These are phyloP conservation scores for Ruditapes philippinarum DNA, from an alignment of 1,140 invertebrate genomes.

Conservation along the genomic window DNA sequence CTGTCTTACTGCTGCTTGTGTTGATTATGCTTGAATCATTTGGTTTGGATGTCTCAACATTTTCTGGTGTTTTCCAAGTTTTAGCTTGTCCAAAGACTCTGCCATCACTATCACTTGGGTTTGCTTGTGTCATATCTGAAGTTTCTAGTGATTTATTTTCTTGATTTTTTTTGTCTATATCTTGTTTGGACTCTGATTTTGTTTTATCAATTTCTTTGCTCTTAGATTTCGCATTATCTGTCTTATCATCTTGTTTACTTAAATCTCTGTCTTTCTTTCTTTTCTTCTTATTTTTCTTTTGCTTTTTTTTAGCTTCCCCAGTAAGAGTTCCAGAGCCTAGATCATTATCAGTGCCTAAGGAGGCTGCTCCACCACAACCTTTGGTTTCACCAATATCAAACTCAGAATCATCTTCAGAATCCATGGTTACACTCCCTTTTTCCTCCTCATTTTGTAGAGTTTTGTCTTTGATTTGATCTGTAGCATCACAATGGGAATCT, in stretches of 20 bases:
- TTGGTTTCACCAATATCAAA: background rate
- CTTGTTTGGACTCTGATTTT: background rate
- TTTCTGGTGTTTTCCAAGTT: background rate
- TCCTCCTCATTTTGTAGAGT: too few relatives aligned
- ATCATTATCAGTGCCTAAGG: background rate
- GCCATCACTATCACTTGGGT: background rate
- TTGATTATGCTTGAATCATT: too few relatives aligned
- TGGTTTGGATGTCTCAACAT: too few relatives aligned
- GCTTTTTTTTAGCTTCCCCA: background rate
- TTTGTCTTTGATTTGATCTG: too few relatives aligned
- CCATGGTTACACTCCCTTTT: background rate
- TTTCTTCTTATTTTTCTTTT: slow-evolving; percentile 9
- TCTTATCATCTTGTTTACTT: background rate
- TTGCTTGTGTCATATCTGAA: background rate
- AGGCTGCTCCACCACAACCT: too few relatives aligned
- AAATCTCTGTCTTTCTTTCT: background rate
- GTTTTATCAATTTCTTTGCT: background rate
- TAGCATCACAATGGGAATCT: too few relatives aligned
- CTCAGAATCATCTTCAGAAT: background rate
- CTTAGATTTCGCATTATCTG: background rate
- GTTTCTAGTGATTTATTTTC: background rate
- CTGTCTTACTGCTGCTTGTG: too few relatives aligned
- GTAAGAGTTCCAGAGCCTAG: background rate
- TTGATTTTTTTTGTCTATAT: background rate
- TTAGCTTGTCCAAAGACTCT: background rate